A percentile compares a stretch with the other conserved stretches of the same genome.
Conservation (phyloP, 2,797 vertebrate species). For the Octomys mimax region DNA sequence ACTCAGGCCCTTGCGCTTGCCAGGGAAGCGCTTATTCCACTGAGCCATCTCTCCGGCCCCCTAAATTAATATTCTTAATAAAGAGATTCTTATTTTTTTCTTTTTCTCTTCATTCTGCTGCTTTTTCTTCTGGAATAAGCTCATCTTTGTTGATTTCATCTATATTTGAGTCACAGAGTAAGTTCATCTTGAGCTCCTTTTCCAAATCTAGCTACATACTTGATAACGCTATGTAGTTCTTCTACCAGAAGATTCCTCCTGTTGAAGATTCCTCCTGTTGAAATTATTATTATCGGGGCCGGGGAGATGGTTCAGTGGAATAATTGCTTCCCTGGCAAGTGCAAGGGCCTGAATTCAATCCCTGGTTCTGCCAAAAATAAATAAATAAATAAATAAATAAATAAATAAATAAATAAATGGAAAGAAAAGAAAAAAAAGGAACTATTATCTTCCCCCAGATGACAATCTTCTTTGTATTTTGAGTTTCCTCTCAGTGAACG, state of each 20-base stretch:
- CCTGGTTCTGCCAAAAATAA: no score
- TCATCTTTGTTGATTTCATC: neutral
- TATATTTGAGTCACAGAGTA: neutral
- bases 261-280: neutral
- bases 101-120: neutral
- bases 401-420: no score
- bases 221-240: neutral
- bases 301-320: no score
- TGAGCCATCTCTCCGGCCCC: no score
- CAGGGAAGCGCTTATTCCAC: no score
- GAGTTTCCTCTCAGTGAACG: constrained; percentile 8
- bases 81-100: neutral
- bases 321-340: no score
- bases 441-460: neutral
- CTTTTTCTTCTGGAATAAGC: neutral
- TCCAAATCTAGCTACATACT: neutral
- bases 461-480: neutral
- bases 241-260: neutral
- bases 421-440: no score
- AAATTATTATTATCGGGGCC: neutral
- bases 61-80: neutral
- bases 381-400: no score
- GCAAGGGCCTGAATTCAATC: no score
- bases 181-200: neutral
- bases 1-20: no score